Evolutionary conservation across 2,888 invertebrate species (phyloP).

Genomic region (Temnothorax ravouxi): DNA sequence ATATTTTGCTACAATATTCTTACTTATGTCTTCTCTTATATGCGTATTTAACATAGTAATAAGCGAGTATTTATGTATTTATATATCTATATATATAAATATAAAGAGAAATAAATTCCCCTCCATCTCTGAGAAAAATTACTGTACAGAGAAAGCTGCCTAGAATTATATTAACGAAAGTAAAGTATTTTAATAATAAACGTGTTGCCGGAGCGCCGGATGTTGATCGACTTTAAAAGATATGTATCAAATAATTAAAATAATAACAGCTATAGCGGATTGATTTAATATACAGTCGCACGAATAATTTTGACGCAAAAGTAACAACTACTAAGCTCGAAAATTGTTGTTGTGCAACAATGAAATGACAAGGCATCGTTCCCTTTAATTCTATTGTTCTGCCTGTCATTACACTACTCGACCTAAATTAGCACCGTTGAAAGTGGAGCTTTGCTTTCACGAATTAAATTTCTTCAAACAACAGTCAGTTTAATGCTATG

Average conservation of each 20-base stretch:
- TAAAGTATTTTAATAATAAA: constrained; percentile 13
- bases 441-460: background rate
- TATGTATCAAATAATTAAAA: constrained; percentile 4
- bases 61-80: constrained; percentile 40
- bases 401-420: constrained; percentile 40
- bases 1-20: background rate
- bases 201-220: background rate
- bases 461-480: constrained; percentile 36
- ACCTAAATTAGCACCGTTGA: constrained; percentile 22
- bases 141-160: background rate
- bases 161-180: background rate
- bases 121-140: background rate
- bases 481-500: background rate
- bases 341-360: constrained; percentile 18
- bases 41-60: background rate
- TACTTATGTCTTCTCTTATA: background rate
- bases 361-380: constrained; percentile 19
- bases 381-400: constrained; percentile 23
- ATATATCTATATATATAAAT: background rate
- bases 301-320: constrained; percentile 26
- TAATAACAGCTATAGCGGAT: constrained; percentile 10
- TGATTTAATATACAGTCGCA: constrained; percentile 32
- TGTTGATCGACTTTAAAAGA: constrained; percentile 14
- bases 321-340: constrained; percentile 1
- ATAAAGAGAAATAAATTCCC: background rate